Evolutionary conservation across 2,888 invertebrate species (phyloP).

Genomic region (Agonopterix subpropinquella): DNA sequence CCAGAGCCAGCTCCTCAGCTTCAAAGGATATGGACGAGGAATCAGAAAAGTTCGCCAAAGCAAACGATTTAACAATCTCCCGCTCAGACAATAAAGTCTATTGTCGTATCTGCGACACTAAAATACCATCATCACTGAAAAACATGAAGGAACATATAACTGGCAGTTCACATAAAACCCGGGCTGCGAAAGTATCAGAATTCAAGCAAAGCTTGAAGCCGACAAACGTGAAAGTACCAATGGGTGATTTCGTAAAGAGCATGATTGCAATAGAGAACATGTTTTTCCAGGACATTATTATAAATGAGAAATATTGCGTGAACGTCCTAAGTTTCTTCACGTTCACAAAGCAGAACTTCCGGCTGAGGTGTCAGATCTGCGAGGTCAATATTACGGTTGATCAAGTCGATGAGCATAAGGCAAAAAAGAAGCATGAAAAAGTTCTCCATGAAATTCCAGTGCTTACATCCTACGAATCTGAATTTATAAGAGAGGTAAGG

Average conservation of each 20-base stretch:
- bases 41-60: slow-evolving; percentile 13
- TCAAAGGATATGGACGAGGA: slow-evolving; percentile 10
- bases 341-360: neutral
- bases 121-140: slow-evolving; percentile 15
- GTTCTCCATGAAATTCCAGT: slow-evolving; percentile 14
- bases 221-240: slow-evolving; percentile 5
- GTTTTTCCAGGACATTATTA: slow-evolving; percentile 16
- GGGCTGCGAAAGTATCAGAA: neutral
- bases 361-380: slow-evolving; percentile 20
- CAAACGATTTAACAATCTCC: slow-evolving; percentile 13
- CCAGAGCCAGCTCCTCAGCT: slow-evolving; percentile 4
- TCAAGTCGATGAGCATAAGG: slow-evolving; percentile 13
- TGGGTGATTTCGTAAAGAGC: neutral
- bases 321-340: slow-evolving; percentile 20
- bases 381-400: slow-evolving; percentile 3
- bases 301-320: slow-evolving; percentile 29
- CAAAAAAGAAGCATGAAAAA: slow-evolving; percentile 8
- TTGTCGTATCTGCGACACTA: slow-evolving; percentile 19
- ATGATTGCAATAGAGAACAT: slow-evolving; percentile 8
- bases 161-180: slow-evolving; percentile 16
- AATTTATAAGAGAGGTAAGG: slow-evolving; percentile 43
- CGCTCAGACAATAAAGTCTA: slow-evolving; percentile 9
- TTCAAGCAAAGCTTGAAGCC: neutral
- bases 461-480: slow-evolving; percentile 22
- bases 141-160: slow-evolving; percentile 19